Percentiles rank a stretch among this genome's conserved stretches.
Conservation (phyloP, 2,113 vertebrate genomes). For the Cryptotis parvus region DNA sequence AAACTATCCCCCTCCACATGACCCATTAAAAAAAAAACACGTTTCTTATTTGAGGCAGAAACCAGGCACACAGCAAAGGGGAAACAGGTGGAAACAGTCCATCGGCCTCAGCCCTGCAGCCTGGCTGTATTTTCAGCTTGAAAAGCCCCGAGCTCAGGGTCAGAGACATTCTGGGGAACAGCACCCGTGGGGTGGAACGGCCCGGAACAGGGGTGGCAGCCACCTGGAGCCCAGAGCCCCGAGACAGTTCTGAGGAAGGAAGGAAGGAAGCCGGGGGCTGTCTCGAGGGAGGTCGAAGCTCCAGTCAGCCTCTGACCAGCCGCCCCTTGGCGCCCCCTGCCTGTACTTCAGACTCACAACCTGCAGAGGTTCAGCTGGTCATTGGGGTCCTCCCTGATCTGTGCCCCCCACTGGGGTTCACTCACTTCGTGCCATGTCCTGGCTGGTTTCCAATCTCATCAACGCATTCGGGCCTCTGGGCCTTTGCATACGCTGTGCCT, state of each 20-base stretch:
- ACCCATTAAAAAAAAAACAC: constrained; percentile 1
- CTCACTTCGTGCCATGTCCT: background rate
- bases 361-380: background rate
- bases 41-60: constrained; percentile 53
- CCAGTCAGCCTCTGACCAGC: background rate
- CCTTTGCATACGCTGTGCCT: background rate
- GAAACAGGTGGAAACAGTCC: constrained; percentile 50
- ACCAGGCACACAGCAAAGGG: constrained; percentile 54
- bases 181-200: background rate
- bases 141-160: constrained; percentile 56
- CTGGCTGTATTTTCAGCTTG: constrained; percentile 67
- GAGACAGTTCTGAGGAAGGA: constrained; percentile 48
- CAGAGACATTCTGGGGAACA: constrained; percentile 37
- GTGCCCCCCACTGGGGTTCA: background rate
- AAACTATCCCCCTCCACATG: rapidly evolving
- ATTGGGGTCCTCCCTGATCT: background rate
- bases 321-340: background rate
- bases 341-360: background rate
- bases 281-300: background rate
- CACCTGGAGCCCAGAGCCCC: constrained; percentile 32
- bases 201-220: background rate
- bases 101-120: background rate
- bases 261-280: constrained; percentile 48
- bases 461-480: background rate
- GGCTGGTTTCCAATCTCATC: background rate